Conservation (phyloP, 2,888 invertebrate genomes). For the Pseudeuparius sepicola region DNA sequence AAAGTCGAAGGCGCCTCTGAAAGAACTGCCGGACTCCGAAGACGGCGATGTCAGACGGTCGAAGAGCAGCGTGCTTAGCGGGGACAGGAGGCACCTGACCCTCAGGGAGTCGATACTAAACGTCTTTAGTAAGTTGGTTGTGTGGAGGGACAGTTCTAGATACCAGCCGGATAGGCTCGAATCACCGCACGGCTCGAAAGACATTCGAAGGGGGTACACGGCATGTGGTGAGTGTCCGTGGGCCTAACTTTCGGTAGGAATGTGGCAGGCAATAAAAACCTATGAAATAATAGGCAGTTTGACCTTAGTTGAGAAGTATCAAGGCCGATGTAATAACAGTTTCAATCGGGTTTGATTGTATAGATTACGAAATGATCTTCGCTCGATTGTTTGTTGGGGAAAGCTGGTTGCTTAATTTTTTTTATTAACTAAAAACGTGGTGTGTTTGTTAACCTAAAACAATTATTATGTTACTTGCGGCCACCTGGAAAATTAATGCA, state of each 20-base stretch:
- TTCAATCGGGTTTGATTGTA: too few relatives aligned
- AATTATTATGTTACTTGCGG: too few relatives aligned
- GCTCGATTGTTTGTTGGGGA: too few relatives aligned
- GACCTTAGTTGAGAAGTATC: too few relatives aligned
- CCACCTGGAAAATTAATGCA: too few relatives aligned
- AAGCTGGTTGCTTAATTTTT: too few relatives aligned
- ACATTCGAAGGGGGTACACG: slow-evolving; percentile 35
- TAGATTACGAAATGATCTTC: too few relatives aligned
- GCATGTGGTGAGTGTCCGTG: slow-evolving; percentile 40
- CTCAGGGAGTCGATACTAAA: slow-evolving; percentile 54
- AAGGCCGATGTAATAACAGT: too few relatives aligned
- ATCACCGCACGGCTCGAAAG: slow-evolving; percentile 36
- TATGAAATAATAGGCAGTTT: too few relatives aligned
- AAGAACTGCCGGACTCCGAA: slow-evolving; percentile 26
- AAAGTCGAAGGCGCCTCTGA: slow-evolving; percentile 31
- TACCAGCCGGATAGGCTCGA: slow-evolving; percentile 38
- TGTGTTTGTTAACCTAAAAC: too few relatives aligned
- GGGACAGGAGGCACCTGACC: slow-evolving; percentile 38
- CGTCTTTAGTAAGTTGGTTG: slow-evolving; percentile 36
- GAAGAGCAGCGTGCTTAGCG: slow-evolving; percentile 34
- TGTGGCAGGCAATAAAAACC: not conserved
- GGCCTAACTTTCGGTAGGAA: too few relatives aligned
- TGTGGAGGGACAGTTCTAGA: slow-evolving; percentile 42
- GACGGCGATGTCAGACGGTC: slow-evolving; percentile 35
- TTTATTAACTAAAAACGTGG: too few relatives aligned